Base-by-base conservation (phyloP, 2,113 vertebrate species). In the Daboia siamensis region DNA sequence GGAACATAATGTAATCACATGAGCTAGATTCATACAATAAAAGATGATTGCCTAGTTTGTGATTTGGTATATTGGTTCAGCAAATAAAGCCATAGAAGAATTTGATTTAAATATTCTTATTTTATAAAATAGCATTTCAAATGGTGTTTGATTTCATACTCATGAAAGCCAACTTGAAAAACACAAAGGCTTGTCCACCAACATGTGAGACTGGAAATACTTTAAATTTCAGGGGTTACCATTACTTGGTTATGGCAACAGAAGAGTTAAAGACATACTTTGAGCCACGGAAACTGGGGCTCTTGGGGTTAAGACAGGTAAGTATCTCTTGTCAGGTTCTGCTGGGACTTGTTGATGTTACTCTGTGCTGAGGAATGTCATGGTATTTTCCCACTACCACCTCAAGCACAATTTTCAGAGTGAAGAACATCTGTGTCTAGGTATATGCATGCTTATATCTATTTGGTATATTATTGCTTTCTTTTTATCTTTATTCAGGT, bases 271-370 rank as follows among this genome's bases (percentile, higher is more conserved):
- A 92, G 55, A 23, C 56, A 46, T 52, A 12, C 92, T 54, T 21
- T 33, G 69, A 91, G 85, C 54, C 5, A 0, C 5, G 13, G 86
- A 29, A 88, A 39, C 33, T 54, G 48, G 52, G 46, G 26, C 91
- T 44, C 57, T 87, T 90, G 89, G 69, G 74, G 21, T 92, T 91
- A 90, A 90, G 55, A 0, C 0, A 59, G 57, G 61, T 93, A 89
- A 87, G 89, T 93, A 91, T 86, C 93, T 90, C 94, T 90, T 96
- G 94, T 91, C 85, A 91, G 59, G 90, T 94, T 96, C 91, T 93
- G 90, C 0, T 0, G 64, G 57, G 57, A 94, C 90, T 91, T 48
- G 87, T 89, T n/a, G 20, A n/a, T 55, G 74, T 93, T 87, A 39
- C 87, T 92, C 87, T 74, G 64, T 61, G 56, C 87, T 89, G 90